Conservation (phyloP, 1,140 invertebrate species). For the Hetaerina americana region DNA sequence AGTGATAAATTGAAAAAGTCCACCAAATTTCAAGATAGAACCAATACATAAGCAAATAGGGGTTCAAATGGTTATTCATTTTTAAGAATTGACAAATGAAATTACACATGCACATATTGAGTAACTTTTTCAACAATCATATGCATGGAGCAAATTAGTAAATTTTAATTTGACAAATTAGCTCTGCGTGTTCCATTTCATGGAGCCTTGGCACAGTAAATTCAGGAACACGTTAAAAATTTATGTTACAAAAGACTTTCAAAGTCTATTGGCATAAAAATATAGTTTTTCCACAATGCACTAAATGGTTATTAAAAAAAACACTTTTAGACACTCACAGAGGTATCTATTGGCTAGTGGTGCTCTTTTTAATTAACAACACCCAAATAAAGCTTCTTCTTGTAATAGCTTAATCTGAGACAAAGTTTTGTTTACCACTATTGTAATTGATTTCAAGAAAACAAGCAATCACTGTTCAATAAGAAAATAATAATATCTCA, state of each 20-base stretch:
- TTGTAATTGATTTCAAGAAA: too few relatives aligned
- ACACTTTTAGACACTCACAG: not conserved
- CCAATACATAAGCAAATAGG: too few relatives aligned
- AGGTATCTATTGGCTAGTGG: not conserved
- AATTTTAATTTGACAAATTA: too few relatives aligned
- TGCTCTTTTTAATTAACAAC: not conserved
- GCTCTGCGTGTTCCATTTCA: not conserved
- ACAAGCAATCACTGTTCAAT: not conserved
- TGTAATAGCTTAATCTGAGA: not conserved
- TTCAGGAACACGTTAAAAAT: not conserved
- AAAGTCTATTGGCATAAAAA: not conserved
- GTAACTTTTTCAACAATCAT: too few relatives aligned
- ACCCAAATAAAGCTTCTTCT: not conserved
- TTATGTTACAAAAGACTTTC: not conserved
- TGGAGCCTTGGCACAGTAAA: not conserved
- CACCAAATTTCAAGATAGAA: too few relatives aligned
- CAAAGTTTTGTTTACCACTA: not conserved
- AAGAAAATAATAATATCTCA: not conserved
- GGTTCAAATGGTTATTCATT: too few relatives aligned
- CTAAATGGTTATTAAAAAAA: not conserved
- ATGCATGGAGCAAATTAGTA: too few relatives aligned
- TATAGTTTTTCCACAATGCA: not conserved
- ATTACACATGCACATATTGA: too few relatives aligned
- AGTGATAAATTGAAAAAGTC: too few relatives aligned
- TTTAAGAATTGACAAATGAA: too few relatives aligned